Base-by-base conservation (phyloP, 2,113 vertebrate genomes). In the Condylura cristata region DNA sequence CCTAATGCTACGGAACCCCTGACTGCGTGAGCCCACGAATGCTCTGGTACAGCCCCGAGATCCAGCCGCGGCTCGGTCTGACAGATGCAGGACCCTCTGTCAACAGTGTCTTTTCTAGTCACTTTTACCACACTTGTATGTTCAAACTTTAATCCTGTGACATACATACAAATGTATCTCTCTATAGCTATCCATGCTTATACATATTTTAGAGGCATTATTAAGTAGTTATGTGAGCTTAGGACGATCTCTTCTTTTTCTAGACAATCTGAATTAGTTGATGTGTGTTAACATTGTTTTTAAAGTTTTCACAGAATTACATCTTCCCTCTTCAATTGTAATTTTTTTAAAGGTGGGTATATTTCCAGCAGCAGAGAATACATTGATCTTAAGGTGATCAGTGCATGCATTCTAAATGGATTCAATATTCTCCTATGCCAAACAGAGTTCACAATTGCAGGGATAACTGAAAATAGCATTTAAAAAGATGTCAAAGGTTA, bases 251-350 rank as follows among this genome's bases (percentile, higher is more conserved):
- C 20, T 90, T 86, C 2, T 6, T 76, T 37, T 60, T 76, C 86
- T 86, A 80, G 41, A n/a, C 0, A 79, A 18, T 53, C 51, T 12
- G 8, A 48, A 48, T 74, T 86, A 13, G 6, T 30, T 93, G 24
- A 65, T 14, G 8, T 91, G 14, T 66, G 92, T 91, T 79, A 87
- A 41, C 89, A 60, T 89, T 89, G 17, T 80, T 93, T 66, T 71
- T 71, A 60, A 86, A 70, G 17, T 39, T 85, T 81, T 74, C 56
- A 61, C 44, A 8, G 3, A 48, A 46, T 94, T 70, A 28, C 8
- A n/a, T 78, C 39, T 66, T 89, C 22, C n/a, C 3, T 94, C 22
- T 75, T 91, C 11, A 91, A 71, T 22, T 83, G 5, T 71, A 48
- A 81, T 58, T 75, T 90, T 86, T 60, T 70, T 83, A 5, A 56